Evolutionary conservation across 2,113 vertebrate genomes (phyloP), one percentile per base, ranked within the genome.

Genomic region (Podocnemis expansa): DNA sequence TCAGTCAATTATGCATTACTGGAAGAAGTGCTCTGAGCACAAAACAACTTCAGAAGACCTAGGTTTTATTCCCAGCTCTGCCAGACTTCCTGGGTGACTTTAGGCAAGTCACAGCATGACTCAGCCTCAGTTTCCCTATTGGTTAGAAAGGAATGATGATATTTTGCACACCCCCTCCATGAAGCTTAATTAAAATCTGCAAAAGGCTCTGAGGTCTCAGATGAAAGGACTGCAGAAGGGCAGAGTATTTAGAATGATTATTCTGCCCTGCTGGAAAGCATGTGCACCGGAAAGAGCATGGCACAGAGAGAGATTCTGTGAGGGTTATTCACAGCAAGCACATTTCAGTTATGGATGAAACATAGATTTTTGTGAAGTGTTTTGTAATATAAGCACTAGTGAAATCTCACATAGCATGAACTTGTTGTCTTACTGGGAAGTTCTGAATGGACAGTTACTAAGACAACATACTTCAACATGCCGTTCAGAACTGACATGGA

Each of bases 41-140:
- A 85, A 55, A 60, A 5, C 34, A 27, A 19, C 52, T 67, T 45
- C 3, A 25, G 47, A 19, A 13, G 38, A 55, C 47, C 14, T 45
- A 41, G 73, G 24, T 76, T 45, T 22, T 76, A 45, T 27, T 45
- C 29, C 83, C 22, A 0, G 55, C 67, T 49, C 47, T 1, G 52
- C 25, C 82, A 84, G 76, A 51, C 29, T 38, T 80, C 83, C 49
- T 1, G 7, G 84, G 45, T 45, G 82, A 67, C 1, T 1, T 54
- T 19, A 2, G 41, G 75, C 8, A 1, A 89, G 1, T 47, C 52
- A 82, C 45, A 12, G 88, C 84, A 87, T 55, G 82, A 38, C 84
- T 78, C 89, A 82, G 54, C 82, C 94, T 84, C 90, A 67, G 41
- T 84, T 92, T 82, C 82, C 88, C 90, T 16, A 22, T 51, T 45